A percentile compares a stretch with the other conserved stretches of the same genome.
These are phyloP conservation scores for Melinaea marsaeus DNA, from an alignment of 2,888 invertebrate genomes.

Conservation along the genomic window DNA sequence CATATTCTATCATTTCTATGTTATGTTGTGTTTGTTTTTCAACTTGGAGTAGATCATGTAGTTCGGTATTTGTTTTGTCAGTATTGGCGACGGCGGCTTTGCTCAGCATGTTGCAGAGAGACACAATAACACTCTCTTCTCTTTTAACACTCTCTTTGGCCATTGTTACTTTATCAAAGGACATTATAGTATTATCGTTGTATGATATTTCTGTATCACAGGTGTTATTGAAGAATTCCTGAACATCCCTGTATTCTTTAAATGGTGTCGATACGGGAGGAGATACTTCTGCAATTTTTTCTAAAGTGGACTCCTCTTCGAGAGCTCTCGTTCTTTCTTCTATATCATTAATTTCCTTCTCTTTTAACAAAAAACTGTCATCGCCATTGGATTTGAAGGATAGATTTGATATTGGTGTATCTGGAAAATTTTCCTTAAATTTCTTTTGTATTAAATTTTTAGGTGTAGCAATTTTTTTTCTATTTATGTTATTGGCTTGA, in stretches of 20 bases:
- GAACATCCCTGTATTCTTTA: slow-evolving; percentile 56
- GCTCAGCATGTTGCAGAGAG: slow-evolving; percentile 59
- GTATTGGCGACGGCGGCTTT: slow-evolving; percentile 52
- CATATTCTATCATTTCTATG: slow-evolving; percentile 52
- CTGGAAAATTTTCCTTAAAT: slow-evolving; percentile 34
- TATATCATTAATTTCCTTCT: slow-evolving; percentile 57
- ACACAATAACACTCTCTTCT: slow-evolving; percentile 62
- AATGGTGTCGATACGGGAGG: slow-evolving; percentile 65
- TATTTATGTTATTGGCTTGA: slow-evolving; percentile 27
- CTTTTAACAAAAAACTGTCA: slow-evolving; percentile 61
- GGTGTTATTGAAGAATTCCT: slow-evolving; percentile 57
- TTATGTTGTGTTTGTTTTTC: slow-evolving; percentile 49
- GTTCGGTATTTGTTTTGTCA: slow-evolving; percentile 42
- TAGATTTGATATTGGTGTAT: slow-evolving; percentile 54
- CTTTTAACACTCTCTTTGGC: slow-evolving; percentile 42
- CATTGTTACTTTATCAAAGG: slow-evolving; percentile 49
- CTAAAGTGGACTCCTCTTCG: slow-evolving; percentile 44
- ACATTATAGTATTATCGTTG: slow-evolving; percentile 66
- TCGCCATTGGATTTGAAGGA: slow-evolving; percentile 63
- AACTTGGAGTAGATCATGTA: slow-evolving; percentile 50
- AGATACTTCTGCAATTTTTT: slow-evolving; percentile 53
- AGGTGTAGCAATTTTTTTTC: slow-evolving; percentile 32
- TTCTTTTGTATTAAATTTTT: slow-evolving; percentile 28
- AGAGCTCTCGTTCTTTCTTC: slow-evolving; percentile 46
- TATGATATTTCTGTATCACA: too few species aligned